Evolutionary conservation across 2,888 invertebrate species (phyloP), one percentile per base, ranked within the genome.

Genomic region (Nymphalis polychloros): DNA sequence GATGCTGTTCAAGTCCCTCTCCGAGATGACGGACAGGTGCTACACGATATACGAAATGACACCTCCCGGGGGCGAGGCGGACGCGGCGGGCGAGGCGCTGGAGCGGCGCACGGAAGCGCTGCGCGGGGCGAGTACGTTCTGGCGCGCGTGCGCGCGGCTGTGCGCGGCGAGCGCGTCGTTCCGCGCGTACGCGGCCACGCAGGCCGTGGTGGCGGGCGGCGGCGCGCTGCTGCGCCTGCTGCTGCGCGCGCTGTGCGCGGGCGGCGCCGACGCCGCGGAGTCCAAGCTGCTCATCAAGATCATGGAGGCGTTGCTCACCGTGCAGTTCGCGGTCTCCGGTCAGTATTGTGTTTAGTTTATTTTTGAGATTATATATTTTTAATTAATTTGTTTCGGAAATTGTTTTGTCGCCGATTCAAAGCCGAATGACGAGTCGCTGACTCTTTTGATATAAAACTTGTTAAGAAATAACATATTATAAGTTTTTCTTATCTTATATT

Each of bases 291-390:
- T 90, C 23, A 77, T 90, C 74, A 85, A 84, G 77, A 81, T 92
- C 57, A 77, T 89, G 68, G 93, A 93, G 73, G 87, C 92, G 2
- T 74, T 93, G 73, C 82, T 93, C 13, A 91, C 89, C 0, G 88
- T 91, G 63, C 92, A 92, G 72, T 88, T 92, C 41, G 83, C 92
- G 0, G 84, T 88, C 0, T 82, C 90, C 6, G 93, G 93, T 93
- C 63, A 85, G 86, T 83, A n/a, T 35, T 20, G 31, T 17, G 17
- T 0, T n/a, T 27, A 17, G 17, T 48, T 50, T 50, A 19, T 50
- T n/a, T 49, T 49, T 19, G 8, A 10, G 20, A 7, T 13, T 10
- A 8, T 10, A 19, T 13, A 50, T 50, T 20, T 13, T 48, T 20
- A 10, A 50, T 3, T 19, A 6, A 20, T 8, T 20, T 17, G 2